Base-by-base conservation (phyloP, 2,113 vertebrate genomes). In the Taurulus bubalis region DNA sequence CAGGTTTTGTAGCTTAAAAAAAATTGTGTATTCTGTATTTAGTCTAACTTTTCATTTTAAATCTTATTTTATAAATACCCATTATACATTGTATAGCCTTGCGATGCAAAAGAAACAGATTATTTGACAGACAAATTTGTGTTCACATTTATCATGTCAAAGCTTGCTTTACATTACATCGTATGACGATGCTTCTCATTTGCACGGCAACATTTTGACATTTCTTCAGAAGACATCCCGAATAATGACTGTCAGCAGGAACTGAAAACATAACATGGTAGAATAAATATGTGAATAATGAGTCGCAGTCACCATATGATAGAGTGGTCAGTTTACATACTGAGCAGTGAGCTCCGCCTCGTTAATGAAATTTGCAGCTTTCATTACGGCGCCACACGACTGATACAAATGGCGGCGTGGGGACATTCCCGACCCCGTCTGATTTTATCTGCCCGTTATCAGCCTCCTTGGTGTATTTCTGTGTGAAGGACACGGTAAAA, bases 401-500 rank as follows among this genome's bases (percentile, higher is more conserved):
- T 82, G 77, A 81, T 84, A 89, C 87, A 82, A 85, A 90, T 75
- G 76, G 77, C 38, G 53, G 51, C 16, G 26, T 22, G 75, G 80
- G 80, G 85, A 89, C 90, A 79, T 87, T 62, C 87, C 77, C 26
- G 64, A 87, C 85, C 90, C 71, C 6, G 1, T 18, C 62, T 58
- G 88, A 92, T 91, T 74, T 34, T 75, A 87, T 91, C 87, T 78
- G 56, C n/a, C 40, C 10, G 60, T 86, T 92, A 91, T 91, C 91
- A 34, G 75, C 70, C 66, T 73, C 42, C 38, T 51, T 60, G 73
- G 51, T 79, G 80, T 51, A 53, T 80, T 75, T 80, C 66, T 77
- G 51, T 72, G 74, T 86, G 86, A 92, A 92, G 89, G 91, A 88
- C 90, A 66, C 38, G 0, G 71, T 63, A 63, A 85, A 87, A 88